phyloP scores from a whole-genome alignment of 2,888 invertebrate genomes.

The Lissocephala sabroskyi region DNA sequence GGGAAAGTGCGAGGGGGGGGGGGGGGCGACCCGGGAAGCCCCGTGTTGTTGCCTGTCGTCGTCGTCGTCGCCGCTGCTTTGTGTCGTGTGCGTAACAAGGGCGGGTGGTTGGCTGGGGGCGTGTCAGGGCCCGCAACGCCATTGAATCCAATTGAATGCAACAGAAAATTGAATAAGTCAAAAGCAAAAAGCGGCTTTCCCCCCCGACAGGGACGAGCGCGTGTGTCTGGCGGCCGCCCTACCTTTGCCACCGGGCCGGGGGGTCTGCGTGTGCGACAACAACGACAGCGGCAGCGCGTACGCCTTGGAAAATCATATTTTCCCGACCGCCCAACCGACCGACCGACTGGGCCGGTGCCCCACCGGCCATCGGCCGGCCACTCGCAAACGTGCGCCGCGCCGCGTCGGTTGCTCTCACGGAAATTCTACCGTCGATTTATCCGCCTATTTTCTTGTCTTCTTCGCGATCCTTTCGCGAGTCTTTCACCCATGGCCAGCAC shows the following conservation, averaged over 20 bases:
- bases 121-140: too few species aligned
- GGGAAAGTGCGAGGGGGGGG: neutral
- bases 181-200: slow-evolving; percentile 56
- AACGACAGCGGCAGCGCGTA: slow-evolving; percentile 1
- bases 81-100: too few species aligned
- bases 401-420: slow-evolving; percentile 28
- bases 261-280: neutral
- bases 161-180: slow-evolving; percentile 58
- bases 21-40: too few species aligned
- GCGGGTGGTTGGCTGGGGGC: neutral
- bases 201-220: too few species aligned
- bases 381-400: slow-evolving; percentile 41
- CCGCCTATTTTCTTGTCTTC: too few species aligned
- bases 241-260: neutral
- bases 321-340: neutral
- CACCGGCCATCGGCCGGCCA: slow-evolving; percentile 10
- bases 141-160: slow-evolving; percentile 59
- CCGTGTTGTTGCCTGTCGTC: too few species aligned
- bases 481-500: slow-evolving; percentile 42
- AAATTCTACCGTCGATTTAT: too few species aligned
- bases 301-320: slow-evolving; percentile 35
- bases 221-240: neutral
- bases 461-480: too few species aligned
- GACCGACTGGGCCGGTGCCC: too few species aligned
- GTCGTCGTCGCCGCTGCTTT: slow-evolving; percentile 2